Evolutionary conservation across 2,113 vertebrate genomes (phyloP).

Genomic region (Melanostigma gelatinosum): DNA sequence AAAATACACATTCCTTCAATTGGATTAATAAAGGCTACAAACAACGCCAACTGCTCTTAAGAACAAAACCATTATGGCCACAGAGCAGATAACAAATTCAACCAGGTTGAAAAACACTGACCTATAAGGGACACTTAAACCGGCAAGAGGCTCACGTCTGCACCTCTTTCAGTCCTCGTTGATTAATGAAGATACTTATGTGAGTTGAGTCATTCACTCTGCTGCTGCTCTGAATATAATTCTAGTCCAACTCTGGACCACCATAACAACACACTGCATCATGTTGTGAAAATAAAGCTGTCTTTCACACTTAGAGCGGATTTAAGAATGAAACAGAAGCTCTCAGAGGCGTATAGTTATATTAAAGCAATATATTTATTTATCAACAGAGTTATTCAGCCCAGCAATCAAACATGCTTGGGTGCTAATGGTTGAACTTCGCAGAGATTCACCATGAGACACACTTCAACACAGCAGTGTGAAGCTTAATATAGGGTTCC

Average conservation of each 20-base stretch:
- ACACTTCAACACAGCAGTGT: too few species aligned
- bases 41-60: not conserved
- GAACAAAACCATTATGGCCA: not conserved
- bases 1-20: not conserved
- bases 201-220: constrained; percentile 35
- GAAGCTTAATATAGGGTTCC: too few species aligned
- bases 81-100: constrained; percentile 7
- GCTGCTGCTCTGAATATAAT: constrained; percentile 18
- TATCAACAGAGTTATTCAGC: too few species aligned
- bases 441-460: too few species aligned
- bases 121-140: constrained; percentile 23
- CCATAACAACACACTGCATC: not conserved
- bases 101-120: not conserved
- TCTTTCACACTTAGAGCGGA: too few species aligned
- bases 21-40: not conserved
- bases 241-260: constrained; percentile 6
- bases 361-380: too few species aligned
- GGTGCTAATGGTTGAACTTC: too few species aligned
- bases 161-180: constrained; percentile 48
- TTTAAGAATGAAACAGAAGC: too few species aligned
- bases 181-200: constrained; percentile 72
- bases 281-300: too few species aligned
- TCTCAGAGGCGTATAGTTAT: too few species aligned
- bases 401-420: too few species aligned
- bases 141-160: constrained; percentile 23